Evolutionary conservation across 2,113 vertebrate genomes (phyloP), one percentile per base, ranked within the genome.

Genomic region (Paratilapia polleni): DNA sequence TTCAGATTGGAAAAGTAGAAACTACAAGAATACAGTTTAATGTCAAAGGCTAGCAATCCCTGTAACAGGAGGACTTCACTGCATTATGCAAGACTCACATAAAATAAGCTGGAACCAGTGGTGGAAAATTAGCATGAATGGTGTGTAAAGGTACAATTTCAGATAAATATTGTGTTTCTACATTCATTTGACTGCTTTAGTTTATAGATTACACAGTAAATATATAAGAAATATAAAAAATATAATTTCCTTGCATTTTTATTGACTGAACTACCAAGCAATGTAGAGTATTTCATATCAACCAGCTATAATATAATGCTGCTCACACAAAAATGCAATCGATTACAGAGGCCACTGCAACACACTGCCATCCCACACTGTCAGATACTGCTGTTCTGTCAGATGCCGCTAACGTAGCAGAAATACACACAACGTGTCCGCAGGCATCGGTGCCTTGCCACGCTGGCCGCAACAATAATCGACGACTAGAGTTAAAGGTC

Each of bases 1-100:
- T 17, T 62, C 58, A 76, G 82, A 68, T 17, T 61, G 87, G 41
- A 62, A 74, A 87, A 58, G 58, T 61, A 3, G 68, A 79, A 2
- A 49, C 64, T 24, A 31, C 14, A 28, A 36, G 52, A n/a, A 38
- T 1, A 60, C 77, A 52, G 54, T 36, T 24, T 31, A 58, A 49
- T 62, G 47, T 57, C 58, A 22, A 24, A 80, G 15, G 73, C 38
- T n/a, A 63, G 62, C 36, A 6, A 11, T 26, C 36, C 13, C 9
- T 20, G 9, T 13, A 38, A 31, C 64, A 63, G 13, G 13, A 41
- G 60, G 20, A 78, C 4, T 11, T 61, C 2, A 20, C 24, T n/a
- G 17, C 26, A 62, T 34, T 62, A 31, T 62, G 34, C 2, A 20
- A 24, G 11, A 60, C 41, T 70, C 15, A 70, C 41, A 28, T 19